Evolutionary conservation across 2,113 vertebrate species (phyloP), one percentile per base, ranked within the genome.

Genomic region (Oxyruncus cristatus): DNA sequence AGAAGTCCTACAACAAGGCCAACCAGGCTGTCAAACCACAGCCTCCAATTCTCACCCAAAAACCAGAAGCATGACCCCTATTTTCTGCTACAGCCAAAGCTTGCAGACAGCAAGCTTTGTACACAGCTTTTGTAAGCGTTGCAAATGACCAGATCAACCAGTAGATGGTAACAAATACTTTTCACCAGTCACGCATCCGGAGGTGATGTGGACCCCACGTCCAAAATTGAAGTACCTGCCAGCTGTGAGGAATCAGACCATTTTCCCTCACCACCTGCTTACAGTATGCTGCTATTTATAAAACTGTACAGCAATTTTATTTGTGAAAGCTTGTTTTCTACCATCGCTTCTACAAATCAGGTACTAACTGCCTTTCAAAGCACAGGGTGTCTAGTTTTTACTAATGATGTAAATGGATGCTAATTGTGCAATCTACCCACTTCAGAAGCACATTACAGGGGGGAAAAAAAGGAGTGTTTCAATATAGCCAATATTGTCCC

Each of bases 91-190:
- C 39, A 74, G 77, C 5, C 59, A 81, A 73, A 84, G 53, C 41
- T 50, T 68, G 47, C 35, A 67, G 26, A 22, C 30, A 68, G 47
- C 18, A n/a, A n/a, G n/a, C 83, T 79, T 72, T 26, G 42, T 13
- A 23, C 8, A 75, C 37, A 14, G 46, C 15, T 72, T 77, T 37
- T 30, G 4, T 8, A 49, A 80, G 42, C 6, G 33, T 30, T 78
- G 79, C 79, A 94, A 71, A 80, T 39, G 55, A 83, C 55, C 63
- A 77, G 30, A 53, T 41, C 63, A 70, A 53, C 59, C 65, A 93
- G 91, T 5, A 91, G 84, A 91, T 67, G 50, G 42, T 88, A 94
- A 93, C 50, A 77, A 93, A 86, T 11, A 42, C 23, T 50, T 84
- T 2, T n/a, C 33, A 66, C 42, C 67, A 88, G 41, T 12, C 47